phyloP scores from a whole-genome alignment of 2,113 vertebrate species.

The Campylomormyrus tamandua region DNA sequence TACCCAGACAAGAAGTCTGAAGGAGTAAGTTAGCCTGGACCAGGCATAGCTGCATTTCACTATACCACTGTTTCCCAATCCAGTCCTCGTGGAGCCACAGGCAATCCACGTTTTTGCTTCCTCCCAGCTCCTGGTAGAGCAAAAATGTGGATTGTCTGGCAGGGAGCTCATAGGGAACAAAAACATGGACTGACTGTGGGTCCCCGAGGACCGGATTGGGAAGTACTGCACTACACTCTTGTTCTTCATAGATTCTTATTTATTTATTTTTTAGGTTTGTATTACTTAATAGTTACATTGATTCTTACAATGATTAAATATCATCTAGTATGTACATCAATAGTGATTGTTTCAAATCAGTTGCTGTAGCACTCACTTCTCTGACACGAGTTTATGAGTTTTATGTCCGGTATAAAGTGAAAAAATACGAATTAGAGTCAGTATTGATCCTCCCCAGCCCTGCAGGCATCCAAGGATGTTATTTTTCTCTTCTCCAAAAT shows the following conservation, averaged over 20 bases:
- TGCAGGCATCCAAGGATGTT: not conserved
- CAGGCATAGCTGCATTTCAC: not conserved
- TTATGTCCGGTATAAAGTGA: too few relatives aligned
- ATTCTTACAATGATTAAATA: not conserved
- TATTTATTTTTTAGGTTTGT: not conserved
- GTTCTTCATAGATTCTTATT: not conserved
- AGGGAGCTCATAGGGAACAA: too few relatives aligned
- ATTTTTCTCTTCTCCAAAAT: not conserved
- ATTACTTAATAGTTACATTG: not conserved
- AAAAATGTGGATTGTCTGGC: too few relatives aligned
- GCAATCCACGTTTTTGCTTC: not conserved
- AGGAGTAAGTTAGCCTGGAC: conserved; percentile 69
- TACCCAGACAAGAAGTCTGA: conserved; percentile 90
- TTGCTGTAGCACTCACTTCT: not conserved
- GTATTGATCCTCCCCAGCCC: not conserved
- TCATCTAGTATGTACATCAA: not conserved
- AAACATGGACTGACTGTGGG: too few relatives aligned
- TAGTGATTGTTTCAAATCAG: not conserved
- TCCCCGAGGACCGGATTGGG: not conserved
- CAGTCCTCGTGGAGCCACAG: not conserved
- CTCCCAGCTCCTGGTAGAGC: too few relatives aligned
- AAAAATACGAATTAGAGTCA: not conserved
- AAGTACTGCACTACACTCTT: not conserved
- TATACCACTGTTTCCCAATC: not conserved
- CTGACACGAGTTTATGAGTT: not conserved